phyloP scores from a whole-genome alignment of 2,797 vertebrate genomes.

The Myoxocephalus aenaeus region DNA sequence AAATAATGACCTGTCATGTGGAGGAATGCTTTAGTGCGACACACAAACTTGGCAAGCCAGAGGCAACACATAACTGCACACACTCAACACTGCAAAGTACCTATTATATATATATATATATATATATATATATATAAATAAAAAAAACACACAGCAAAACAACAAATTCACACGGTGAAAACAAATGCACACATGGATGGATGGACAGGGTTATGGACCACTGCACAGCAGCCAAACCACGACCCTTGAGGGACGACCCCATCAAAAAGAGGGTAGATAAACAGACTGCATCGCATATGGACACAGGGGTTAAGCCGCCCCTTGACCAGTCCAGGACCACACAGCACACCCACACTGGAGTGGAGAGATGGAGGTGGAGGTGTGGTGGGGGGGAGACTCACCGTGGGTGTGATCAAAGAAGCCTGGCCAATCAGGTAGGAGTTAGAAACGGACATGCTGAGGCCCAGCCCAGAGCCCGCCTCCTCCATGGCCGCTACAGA shows the following conservation, averaged over 20 bases:
- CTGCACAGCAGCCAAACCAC: slow-evolving; percentile 56
- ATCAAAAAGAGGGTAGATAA: slow-evolving; percentile 15
- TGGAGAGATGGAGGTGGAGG: slow-evolving; percentile 35
- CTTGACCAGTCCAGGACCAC: slow-evolving; percentile 59
- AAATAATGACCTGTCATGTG: slow-evolving; percentile 40
- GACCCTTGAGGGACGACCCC: slow-evolving; percentile 2
- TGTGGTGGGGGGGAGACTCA: slow-evolving; percentile 63
- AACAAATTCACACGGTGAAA: slow-evolving; percentile 40
- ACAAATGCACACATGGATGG: slow-evolving; percentile 48
- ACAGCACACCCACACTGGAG: slow-evolving; percentile 63
- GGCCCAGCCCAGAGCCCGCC: slow-evolving; percentile 90
- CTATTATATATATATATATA: slow-evolving; percentile 21
- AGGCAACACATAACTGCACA: slow-evolving; percentile 40
- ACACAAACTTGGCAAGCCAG: slow-evolving; percentile 31
- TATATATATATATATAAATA: background rate
- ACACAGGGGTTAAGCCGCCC: slow-evolving; percentile 46
- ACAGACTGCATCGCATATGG: slow-evolving; percentile 52
- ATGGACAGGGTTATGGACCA: slow-evolving; percentile 40
- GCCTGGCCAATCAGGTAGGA: slow-evolving; percentile 98
- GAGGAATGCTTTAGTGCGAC: slow-evolving; percentile 34
- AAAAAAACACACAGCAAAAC: slow-evolving; percentile 5
- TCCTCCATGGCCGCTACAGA: slow-evolving; percentile 93
- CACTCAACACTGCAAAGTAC: slow-evolving; percentile 39
- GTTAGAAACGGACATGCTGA: slow-evolving; percentile 99
- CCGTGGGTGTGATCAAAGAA: slow-evolving; percentile 91